Conservation (phyloP, 2,888 invertebrate species). For the Aspidapion aeneum region DNA sequence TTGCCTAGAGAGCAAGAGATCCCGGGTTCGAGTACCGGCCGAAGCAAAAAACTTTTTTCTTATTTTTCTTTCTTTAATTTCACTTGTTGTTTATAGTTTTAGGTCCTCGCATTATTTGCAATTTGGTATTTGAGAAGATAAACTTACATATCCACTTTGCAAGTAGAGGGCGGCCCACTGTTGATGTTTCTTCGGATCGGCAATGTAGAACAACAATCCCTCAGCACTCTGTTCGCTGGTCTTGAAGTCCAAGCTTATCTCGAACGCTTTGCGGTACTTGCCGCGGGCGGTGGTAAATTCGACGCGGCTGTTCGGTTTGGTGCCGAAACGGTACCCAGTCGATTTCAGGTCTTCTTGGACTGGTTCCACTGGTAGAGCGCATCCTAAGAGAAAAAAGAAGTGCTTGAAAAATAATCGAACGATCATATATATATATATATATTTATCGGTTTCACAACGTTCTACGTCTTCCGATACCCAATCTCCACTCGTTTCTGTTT, state of each 20-base stretch:
- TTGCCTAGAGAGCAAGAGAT: too few relatives aligned
- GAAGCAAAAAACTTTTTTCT: too few relatives aligned
- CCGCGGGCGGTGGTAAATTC: conserved; percentile 60
- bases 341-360: conserved; percentile 42
- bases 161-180: conserved; percentile 71
- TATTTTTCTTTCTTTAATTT: too few relatives aligned
- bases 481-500: too few relatives aligned
- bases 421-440: background rate
- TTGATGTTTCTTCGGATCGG: conserved; percentile 54
- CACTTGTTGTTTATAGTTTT: too few relatives aligned
- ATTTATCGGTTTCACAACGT: too few relatives aligned
- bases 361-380: conserved; percentile 55
- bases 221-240: conserved; percentile 60
- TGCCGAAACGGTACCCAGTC: conserved; percentile 49
- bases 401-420: conserved; percentile 12
- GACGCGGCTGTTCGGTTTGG: conserved; percentile 65
- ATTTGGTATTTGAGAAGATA: background rate
- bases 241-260: conserved; percentile 75
- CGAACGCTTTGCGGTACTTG: conserved; percentile 63
- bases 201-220: conserved; percentile 82
- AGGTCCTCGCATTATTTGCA: too few relatives aligned
- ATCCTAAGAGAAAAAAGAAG: conserved; percentile 41
- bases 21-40: too few relatives aligned
- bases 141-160: conserved; percentile 64
- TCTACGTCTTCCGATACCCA: too few relatives aligned